phyloP scores from a whole-genome alignment of 1,140 invertebrate genomes.

The Cotesia typhae region DNA sequence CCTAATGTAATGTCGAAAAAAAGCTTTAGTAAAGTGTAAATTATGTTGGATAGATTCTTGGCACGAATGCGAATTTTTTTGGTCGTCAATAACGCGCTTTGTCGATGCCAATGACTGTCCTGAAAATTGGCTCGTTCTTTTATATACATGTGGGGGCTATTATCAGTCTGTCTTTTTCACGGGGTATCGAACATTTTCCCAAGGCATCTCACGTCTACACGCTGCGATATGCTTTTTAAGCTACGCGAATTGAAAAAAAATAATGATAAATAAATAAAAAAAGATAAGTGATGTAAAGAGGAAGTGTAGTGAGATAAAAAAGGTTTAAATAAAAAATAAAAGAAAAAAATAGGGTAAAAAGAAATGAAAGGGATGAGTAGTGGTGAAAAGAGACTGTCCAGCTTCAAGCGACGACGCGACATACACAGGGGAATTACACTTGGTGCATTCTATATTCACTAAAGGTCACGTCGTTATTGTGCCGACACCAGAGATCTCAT shows the following conservation, averaged over 20 bases:
- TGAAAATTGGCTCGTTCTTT: constrained; percentile 11
- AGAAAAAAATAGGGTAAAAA: constrained; percentile 3
- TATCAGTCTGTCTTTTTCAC: constrained; percentile 23
- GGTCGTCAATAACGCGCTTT: constrained; percentile 19
- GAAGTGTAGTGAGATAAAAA: neutral
- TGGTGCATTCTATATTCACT: constrained; percentile 15
- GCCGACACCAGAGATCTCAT: neutral
- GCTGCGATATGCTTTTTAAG: constrained; percentile 51
- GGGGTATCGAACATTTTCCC: constrained; percentile 40
- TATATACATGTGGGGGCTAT: too few species aligned
- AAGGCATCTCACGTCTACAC: constrained; percentile 49
- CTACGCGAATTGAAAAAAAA: constrained; percentile 37
- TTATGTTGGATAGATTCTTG: constrained; percentile 9
- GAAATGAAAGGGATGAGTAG: neutral
- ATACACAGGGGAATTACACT: constrained; percentile 16
- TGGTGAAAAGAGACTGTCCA: too few species aligned
- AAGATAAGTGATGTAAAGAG: neutral
- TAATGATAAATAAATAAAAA: constrained; percentile 1
- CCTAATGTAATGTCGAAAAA: too few species aligned
- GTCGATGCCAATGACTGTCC: constrained; percentile 15
- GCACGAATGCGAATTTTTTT: constrained; percentile 7
- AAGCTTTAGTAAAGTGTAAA: neutral
- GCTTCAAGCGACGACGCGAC: neutral
- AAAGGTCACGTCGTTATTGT: constrained; percentile 15
- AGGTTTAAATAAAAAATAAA: neutral